Base-by-base conservation (phyloP, 2,888 invertebrate species). In the Nomada goodeniana region DNA sequence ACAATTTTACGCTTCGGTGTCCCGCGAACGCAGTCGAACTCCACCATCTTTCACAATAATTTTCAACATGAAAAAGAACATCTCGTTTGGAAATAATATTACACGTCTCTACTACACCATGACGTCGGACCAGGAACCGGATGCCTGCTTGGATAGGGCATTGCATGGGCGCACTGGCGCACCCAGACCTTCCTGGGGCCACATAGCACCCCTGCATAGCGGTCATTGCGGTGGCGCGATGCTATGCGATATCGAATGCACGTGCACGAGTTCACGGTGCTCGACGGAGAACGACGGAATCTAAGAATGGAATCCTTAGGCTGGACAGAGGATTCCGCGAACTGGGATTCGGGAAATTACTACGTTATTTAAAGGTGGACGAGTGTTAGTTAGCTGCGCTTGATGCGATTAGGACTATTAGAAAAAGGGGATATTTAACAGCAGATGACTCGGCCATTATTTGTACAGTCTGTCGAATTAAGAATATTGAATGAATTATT, bases 161-260 rank as follows among this genome's bases (percentile, higher is more conserved):
- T 57, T 57, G 57, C 26, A 83, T 69, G 88, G 72, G 87, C 82
- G 79, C 76, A 72, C 75, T 65, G 77, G 79, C 65, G 71, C 80
- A 77, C 78, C 84, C 63, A 61, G 79, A 44, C 63, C 53, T 47
- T 59, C 61, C 76, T 70, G 65, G 78, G 76, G 64, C 80, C 76
- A 61, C 88, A 88, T 88, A 89, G 87, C 87, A 65, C 76, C 71
- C 73, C 76, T 86, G 89, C 90, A 91, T 91, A 89, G 87, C 87
- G 89, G 90, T 86, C 89, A 90, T 90, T 88, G 89, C 83, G 88
- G 88, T 87, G 76, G 52, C 79, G 70, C 87, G 85, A 84, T 89
- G 88, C 85, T 88, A 90, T 88, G 88, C 87, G 75, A 60, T 23
- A 53, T 64, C 68, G 60, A 70, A 44, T 73, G 71, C 63, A 75